Base-by-base conservation (phyloP, 2,113 vertebrate genomes). In the Syngnathus typhle region DNA sequence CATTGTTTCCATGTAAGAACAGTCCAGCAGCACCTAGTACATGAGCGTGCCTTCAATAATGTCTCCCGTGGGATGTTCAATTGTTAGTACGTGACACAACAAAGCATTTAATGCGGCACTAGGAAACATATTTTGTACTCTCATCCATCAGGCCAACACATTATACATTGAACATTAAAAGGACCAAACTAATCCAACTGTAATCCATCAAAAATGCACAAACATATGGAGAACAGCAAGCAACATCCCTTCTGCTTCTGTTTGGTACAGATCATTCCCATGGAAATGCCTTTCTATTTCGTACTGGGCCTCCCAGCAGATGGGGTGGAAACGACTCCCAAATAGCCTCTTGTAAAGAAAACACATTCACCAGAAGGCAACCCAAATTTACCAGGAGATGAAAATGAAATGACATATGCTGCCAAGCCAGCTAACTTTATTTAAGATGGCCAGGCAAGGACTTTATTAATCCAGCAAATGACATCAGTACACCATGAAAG, bases 361-460 rank as follows among this genome's bases (percentile, higher is more conserved):
- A 79, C 62, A 15, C 12, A 64, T 68, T 72, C 70, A 59, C 75
- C 67, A 82, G 77, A 86, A 82, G 68, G 77, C 73, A 82, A 88
- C 82, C 78, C 77, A 79, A 86, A 85, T 88, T 80, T 80, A 76
- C 64, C 76, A 7, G 74, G 69, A 75, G 70, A 81, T 73, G 77
- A 73, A 73, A 82, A 78, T 65, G 71, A 79, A 85, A 75, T 51
- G 72, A 64, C 74, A 72, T 75, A 74, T 58, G 47, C 58, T 64
- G 67, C 58, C 74, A 69, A 44, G 2, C 59, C 46, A 70, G 64
- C 64, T 58, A 60, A 71, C 62, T 83, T 75, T 68, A 82, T 82
- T 68, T 75, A 72, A 73, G 74, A 75, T 63, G 68, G 80, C 79
- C 75, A 51, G 39, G 60, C 67, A 21, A 59, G 61, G 58, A 73